Base-by-base conservation (phyloP, 2,113 vertebrate genomes). In the Sterrhoptilus dennistouni region DNA sequence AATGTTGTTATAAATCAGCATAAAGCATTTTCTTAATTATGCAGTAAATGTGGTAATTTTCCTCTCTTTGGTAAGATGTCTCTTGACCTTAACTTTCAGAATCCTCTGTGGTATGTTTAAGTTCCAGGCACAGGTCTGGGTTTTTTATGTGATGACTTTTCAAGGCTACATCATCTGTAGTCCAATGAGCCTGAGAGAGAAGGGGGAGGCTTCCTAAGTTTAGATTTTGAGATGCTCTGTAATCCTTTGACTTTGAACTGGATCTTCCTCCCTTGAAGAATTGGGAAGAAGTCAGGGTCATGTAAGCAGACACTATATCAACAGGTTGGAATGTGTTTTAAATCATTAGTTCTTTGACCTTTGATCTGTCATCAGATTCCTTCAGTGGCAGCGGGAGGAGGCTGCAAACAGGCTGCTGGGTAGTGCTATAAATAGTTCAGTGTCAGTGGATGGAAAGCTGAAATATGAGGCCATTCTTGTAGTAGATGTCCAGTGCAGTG, bases 311-410 rank as follows among this genome's bases (percentile, higher is more conserved):
- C 81, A 87, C 77, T 82, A 44, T 83, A 93, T 93, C 83, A 95
- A 83, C 88, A 69, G 21, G 24, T 23, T 94, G 96, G 95, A 96
- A 96, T 97, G 94, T 54, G 52, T 35, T 95, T 84, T 94, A 92
- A 96, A 93, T 90, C 89, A 87, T 95, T 96, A 93, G 70, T 94
- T 96, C 90, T 96, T 91, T 94, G 87, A 96, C 96, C 95, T 94
- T 94, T 97, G 96, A 63, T 96, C 96, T 94, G 86, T 94, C 80
- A 87, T 94, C 81, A 83, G 60, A 80, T 96, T 88, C 79, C 59
- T 76, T 80, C 52, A 42, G 69, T 61, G 83, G 68, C 6, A 4
- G 84, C 79, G 76, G 74, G 70, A 79, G 84, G 70, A 88, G 86
- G 33, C 52, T 92, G 75, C 72, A 87, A 19, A 54, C 68, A 50